Evolutionary conservation across 2,113 vertebrate genomes (phyloP), one percentile per base, ranked within the genome.

Genomic region (Nymphicus hollandicus): DNA sequence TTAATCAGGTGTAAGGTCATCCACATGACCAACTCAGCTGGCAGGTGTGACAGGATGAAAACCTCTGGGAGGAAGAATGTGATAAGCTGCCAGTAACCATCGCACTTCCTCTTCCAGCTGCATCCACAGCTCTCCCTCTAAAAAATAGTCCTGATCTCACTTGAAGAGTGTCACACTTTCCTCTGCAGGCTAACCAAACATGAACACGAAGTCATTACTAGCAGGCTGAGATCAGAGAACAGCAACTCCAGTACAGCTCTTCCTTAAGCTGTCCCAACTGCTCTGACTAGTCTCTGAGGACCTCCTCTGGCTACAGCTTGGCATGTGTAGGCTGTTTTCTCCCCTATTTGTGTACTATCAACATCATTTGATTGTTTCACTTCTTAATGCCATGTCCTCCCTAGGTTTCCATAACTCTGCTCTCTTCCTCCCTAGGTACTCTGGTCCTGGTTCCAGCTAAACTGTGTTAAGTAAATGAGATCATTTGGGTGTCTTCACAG

Each of bases 21-120:
- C 46, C 61, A 9, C 20, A 24, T 22, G 56, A 74, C 69, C 86
- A 93, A 3, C 44, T 89, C 83, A 89, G 86, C 86, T 86, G 89
- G 81, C 92, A 90, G 86, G 91, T 93, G 71, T 11, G 35, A 81
- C 73, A 84, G 53, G 61, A 88, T 10, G 20, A 81, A 95, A 84
- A 81, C 93, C 94, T 72, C 77, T 65, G 91, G 94, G 95, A 97
- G 86, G 71, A 93, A 94, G 88, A 73, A 93, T 84, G 47, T 44
- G 81, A 95, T 44, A 78, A 95, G 69, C 56, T 87, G 91, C 77
- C 39, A 9, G 72, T 35, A 91, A 95, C 83, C 81, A 55, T 64
- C 0, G 0, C 12, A 44, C 47, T 93, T 95, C 68, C 69, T 91
- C 55, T 86, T 89, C 93, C 93, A 96, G 91, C 94, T 97, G 91